Conservation (phyloP, 2,797 vertebrate genomes). For the Champsocephalus gunnari region DNA sequence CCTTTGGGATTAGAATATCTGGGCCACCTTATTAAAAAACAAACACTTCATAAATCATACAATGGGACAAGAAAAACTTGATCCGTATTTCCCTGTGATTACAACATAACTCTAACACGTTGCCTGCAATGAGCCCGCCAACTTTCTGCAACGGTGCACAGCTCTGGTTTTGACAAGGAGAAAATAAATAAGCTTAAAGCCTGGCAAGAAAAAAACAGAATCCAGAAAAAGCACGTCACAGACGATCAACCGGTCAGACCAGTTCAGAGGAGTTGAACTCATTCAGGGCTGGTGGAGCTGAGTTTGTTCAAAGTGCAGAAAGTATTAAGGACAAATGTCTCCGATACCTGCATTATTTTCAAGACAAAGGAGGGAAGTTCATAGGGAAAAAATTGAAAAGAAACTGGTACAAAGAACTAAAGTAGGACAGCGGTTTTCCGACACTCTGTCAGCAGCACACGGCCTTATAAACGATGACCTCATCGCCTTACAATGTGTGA, state of each 20-base stretch:
- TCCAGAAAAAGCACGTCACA: conserved; percentile 38
- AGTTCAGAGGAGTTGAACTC: conserved; percentile 55
- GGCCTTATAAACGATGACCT: conserved; percentile 68
- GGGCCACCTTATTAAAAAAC: not conserved
- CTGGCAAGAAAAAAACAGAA: conserved; percentile 42
- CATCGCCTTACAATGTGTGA: conserved; percentile 76
- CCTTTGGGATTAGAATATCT: not conserved
- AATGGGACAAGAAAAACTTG: not conserved
- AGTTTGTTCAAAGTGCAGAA: conserved; percentile 4
- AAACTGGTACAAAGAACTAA: conserved; percentile 1
- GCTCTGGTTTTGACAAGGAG: conserved; percentile 10
- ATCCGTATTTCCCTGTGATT: not conserved
- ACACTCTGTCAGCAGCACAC: conserved; percentile 38
- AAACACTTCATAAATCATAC: not conserved
- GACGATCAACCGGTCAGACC: conserved; percentile 71
- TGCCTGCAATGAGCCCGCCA: not conserved
- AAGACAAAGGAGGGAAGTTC: conserved; percentile 15
- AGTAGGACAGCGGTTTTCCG: conserved; percentile 38
- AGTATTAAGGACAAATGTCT: conserved; percentile 6
- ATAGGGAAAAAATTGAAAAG: conserved; percentile 10
- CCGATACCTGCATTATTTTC: conserved; percentile 8
- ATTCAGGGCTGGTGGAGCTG: conserved; percentile 13
- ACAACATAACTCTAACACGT: conserved; percentile 8
- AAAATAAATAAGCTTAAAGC: conserved; percentile 36
- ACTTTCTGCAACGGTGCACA: conserved; percentile 34